Conservation (phyloP, 2,797 vertebrate species). For the Crenuchus spilurus region DNA sequence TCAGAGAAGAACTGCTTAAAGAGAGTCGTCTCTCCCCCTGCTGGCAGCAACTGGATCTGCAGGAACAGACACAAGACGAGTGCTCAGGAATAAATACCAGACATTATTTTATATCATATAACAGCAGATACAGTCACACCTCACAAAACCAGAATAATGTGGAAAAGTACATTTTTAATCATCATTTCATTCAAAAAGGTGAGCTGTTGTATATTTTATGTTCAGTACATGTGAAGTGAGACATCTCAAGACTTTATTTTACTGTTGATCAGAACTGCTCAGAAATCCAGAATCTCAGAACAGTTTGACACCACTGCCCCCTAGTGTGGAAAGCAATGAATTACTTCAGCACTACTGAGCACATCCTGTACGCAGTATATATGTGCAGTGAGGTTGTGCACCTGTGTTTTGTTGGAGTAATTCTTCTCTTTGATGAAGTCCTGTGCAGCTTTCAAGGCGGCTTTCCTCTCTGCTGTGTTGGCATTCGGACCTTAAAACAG, state of each 20-base stretch:
- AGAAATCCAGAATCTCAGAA: too few relatives aligned
- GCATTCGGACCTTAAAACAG: conserved; percentile 65
- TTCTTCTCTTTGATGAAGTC: conserved; percentile 72
- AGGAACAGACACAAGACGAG: not conserved
- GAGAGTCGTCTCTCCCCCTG: conserved; percentile 70
- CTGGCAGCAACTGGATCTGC: conserved; percentile 74
- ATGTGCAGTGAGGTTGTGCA: conserved; percentile 40
- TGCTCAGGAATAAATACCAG: too few relatives aligned
- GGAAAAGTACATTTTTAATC: too few relatives aligned
- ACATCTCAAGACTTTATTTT: too few relatives aligned
- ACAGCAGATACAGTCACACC: too few relatives aligned
- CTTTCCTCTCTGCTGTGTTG: conserved; percentile 68
- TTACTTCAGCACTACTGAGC: not conserved
- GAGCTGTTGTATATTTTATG: too few relatives aligned
- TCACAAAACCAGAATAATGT: too few relatives aligned
- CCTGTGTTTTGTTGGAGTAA: conserved; percentile 71
- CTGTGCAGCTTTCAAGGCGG: conserved; percentile 63
- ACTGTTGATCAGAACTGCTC: too few relatives aligned
- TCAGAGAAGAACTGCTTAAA: conserved; percentile 81
- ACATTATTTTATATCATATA: too few relatives aligned
- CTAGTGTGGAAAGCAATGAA: not conserved
- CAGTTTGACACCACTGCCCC: too few relatives aligned
- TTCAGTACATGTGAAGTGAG: too few relatives aligned
- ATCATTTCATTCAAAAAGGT: too few relatives aligned
- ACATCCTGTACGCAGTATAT: not conserved